A percentile compares a stretch with the other conserved stretches of the same genome.
phyloP scores from a whole-genome alignment of 2,888 invertebrate species.

The Poecilus cupreus region DNA sequence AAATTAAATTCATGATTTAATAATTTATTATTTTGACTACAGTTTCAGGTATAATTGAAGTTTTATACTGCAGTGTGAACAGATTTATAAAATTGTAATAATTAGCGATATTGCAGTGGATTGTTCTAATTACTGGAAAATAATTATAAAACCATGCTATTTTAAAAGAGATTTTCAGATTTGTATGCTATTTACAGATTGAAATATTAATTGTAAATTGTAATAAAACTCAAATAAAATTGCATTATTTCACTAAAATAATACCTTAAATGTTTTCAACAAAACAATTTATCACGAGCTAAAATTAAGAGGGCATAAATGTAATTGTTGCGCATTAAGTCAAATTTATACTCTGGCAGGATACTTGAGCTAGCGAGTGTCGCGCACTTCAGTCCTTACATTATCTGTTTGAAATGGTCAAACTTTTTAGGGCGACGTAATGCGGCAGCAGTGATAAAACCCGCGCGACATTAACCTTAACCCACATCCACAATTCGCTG shows the following conservation, averaged over 20 bases:
- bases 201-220: not conserved
- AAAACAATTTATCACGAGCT: no score
- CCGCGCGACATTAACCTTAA: not conserved
- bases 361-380: not conserved
- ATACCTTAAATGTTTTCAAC: no score
- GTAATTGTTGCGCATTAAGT: not conserved
- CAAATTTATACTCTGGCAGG: not conserved
- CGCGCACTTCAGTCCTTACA: not conserved
- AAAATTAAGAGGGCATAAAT: not conserved
- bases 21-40: no score
- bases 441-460: not conserved
- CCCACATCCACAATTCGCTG: constrained; percentile 7
- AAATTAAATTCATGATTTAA: no score
- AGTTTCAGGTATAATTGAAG: no score
- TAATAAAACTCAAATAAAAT: no score
- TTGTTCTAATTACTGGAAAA: no score
- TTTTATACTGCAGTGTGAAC: no score
- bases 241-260: not conserved
- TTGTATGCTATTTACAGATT: not conserved
- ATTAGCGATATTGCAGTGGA: no score
- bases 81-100: no score
- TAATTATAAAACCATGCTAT: no score
- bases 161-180: not conserved
- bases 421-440: not conserved
- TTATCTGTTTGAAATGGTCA: not conserved